These are phyloP conservation scores for Metallyticus violacea DNA, from an alignment of 2,888 invertebrate species.

Conservation along the genomic window DNA sequence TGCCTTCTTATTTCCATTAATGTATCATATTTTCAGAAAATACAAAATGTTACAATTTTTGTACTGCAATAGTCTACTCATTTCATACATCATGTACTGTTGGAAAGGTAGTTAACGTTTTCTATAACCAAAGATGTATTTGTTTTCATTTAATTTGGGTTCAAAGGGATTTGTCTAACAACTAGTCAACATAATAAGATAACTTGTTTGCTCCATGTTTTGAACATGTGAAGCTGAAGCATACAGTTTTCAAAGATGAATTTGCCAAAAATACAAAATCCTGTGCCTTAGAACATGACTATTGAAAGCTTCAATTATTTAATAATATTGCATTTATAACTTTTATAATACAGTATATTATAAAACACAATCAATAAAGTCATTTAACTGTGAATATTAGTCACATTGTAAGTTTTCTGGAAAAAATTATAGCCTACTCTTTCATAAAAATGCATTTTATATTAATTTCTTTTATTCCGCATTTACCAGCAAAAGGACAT, in stretches of 20 bases:
- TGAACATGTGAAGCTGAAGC: neutral
- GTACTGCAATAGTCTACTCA: neutral
- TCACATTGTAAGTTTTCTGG: no score
- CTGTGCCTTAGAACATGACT: neutral
- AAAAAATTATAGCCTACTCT: neutral
- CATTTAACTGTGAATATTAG: neutral
- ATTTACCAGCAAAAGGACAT: neutral
- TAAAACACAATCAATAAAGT: neutral
- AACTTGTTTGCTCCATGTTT: neutral
- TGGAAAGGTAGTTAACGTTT: neutral
- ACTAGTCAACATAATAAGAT: neutral
- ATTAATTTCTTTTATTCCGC: neutral
- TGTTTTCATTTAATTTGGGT: neutral
- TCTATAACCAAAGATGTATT: neutral
- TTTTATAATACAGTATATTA: neutral
- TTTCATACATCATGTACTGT: neutral
- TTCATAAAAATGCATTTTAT: neutral
- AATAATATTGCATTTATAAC: neutral
- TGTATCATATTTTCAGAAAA: neutral
- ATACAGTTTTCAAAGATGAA: neutral
- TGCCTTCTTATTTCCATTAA: no score
- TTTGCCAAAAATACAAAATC: neutral
- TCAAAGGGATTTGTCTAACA: neutral
- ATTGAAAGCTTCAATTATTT: neutral
- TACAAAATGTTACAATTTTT: neutral